These are phyloP conservation scores for Kuschelorhynchus macadamiae DNA, from an alignment of 2,888 invertebrate genomes.

Conservation along the genomic window DNA sequence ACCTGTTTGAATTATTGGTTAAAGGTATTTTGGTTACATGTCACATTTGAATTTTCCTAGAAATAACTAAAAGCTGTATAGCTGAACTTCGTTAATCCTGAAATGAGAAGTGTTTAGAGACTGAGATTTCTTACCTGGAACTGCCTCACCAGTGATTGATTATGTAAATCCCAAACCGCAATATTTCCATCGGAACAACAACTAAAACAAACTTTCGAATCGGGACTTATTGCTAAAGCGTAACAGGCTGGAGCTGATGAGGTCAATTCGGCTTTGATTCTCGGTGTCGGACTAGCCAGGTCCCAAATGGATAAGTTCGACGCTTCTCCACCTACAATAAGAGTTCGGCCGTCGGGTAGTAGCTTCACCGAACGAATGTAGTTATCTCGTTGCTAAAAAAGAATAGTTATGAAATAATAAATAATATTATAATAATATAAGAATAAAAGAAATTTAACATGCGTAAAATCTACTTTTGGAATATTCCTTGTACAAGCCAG, in stretches of 20 bases:
- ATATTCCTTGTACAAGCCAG: too few species aligned
- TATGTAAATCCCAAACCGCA: conserved; percentile 96
- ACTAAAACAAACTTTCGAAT: conserved; percentile 97
- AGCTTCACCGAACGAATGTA: conserved; percentile 96
- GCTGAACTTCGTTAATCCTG: too few species aligned
- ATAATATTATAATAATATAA: too few species aligned
- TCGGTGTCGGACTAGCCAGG: conserved; percentile 89
- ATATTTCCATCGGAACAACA: conserved; percentile 98
- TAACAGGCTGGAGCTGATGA: conserved; percentile 97
- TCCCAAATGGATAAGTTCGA: conserved; percentile 97
- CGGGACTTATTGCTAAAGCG: conserved; percentile 96
- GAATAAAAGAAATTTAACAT: too few species aligned
- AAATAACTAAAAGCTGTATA: too few species aligned
- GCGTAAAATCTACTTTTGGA: too few species aligned
- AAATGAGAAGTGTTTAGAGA: too few species aligned
- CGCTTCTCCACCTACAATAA: conserved; percentile 97
- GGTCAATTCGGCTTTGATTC: conserved; percentile 93
- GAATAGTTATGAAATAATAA: background rate
- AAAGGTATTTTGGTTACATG: too few species aligned
- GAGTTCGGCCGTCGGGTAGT: conserved; percentile 90
- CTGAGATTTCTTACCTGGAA: conserved; percentile 72
- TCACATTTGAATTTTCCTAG: too few species aligned
- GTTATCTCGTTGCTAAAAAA: conserved; percentile 87
- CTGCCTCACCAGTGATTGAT: conserved; percentile 90
- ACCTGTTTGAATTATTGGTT: too few species aligned